Evolutionary conservation across 1,140 invertebrate genomes (phyloP).

Genomic region (Camponotus vicinus): DNA sequence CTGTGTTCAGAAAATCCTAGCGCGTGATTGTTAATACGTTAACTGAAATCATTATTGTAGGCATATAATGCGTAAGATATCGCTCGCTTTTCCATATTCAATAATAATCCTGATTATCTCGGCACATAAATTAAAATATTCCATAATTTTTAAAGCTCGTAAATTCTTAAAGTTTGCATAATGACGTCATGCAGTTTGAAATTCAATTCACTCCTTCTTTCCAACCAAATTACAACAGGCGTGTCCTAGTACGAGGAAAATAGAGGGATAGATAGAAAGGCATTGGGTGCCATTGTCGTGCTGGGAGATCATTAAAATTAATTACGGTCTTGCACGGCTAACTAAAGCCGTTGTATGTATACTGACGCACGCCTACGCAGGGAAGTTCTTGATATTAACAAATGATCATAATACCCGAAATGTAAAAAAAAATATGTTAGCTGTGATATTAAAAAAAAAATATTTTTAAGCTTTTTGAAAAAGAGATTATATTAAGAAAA

Average conservation of each 20-base stretch:
- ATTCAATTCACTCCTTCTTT: slow-evolving; percentile 9
- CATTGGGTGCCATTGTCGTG: slow-evolving; percentile 50
- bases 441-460: neutral
- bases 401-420: neutral
- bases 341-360: slow-evolving; percentile 47
- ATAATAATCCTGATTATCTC: slow-evolving; percentile 25
- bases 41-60: slow-evolving; percentile 38
- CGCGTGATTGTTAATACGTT: neutral
- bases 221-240: slow-evolving; percentile 28
- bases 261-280: neutral
- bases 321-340: slow-evolving; percentile 57
- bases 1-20: slow-evolving; percentile 18
- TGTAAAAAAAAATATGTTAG: slow-evolving; percentile 2
- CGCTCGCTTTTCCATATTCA: slow-evolving; percentile 25
- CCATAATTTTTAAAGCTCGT: slow-evolving; percentile 52
- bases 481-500: neutral
- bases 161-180: slow-evolving; percentile 43
- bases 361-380: neutral
- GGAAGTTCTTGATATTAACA: slow-evolving; percentile 27
- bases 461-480: neutral
- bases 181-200: neutral
- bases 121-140: slow-evolving; percentile 47
- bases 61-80: neutral
- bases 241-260: slow-evolving; percentile 1
- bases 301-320: slow-evolving; percentile 62